phyloP scores from a whole-genome alignment of 1,140 invertebrate genomes.

The Scylla paramamosain region DNA sequence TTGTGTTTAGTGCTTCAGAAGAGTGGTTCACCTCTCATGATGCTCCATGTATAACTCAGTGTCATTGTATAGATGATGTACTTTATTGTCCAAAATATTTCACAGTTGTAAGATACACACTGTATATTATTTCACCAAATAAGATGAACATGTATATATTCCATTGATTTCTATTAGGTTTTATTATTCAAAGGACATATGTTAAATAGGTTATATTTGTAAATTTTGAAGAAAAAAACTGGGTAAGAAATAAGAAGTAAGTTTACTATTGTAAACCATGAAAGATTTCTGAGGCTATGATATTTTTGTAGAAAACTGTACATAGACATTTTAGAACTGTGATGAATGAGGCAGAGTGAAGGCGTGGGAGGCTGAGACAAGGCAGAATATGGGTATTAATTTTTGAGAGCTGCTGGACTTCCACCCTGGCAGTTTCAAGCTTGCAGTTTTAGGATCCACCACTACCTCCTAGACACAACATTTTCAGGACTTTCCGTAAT shows the following conservation, averaged over 20 bases:
- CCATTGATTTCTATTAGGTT: neutral
- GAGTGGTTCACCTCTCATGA: neutral
- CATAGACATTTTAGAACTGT: constrained; percentile 15
- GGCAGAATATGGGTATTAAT: too few relatives aligned
- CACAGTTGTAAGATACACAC: neutral
- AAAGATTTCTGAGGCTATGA: neutral
- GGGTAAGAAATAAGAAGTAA: neutral
- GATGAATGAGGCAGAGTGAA: neutral
- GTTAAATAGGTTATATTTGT: neutral
- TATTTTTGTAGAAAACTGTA: constrained; percentile 24
- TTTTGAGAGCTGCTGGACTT: too few relatives aligned
- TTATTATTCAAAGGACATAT: neutral
- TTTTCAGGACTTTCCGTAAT: neutral
- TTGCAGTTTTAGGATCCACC: neutral
- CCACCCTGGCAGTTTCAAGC: too few relatives aligned
- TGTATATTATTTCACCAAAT: neutral
- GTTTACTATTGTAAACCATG: neutral
- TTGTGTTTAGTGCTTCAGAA: neutral
- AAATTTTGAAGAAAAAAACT: neutral
- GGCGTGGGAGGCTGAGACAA: neutral
- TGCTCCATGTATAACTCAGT: neutral
- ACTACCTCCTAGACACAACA: neutral
- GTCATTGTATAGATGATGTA: neutral
- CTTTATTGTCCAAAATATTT: too few relatives aligned
- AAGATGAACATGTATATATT: neutral